A percentile compares a stretch with the other conserved stretches of the same genome.
These are phyloP conservation scores for Galemys pyrenaicus DNA, from an alignment of 2,113 vertebrate species.

Conservation along the genomic window DNA sequence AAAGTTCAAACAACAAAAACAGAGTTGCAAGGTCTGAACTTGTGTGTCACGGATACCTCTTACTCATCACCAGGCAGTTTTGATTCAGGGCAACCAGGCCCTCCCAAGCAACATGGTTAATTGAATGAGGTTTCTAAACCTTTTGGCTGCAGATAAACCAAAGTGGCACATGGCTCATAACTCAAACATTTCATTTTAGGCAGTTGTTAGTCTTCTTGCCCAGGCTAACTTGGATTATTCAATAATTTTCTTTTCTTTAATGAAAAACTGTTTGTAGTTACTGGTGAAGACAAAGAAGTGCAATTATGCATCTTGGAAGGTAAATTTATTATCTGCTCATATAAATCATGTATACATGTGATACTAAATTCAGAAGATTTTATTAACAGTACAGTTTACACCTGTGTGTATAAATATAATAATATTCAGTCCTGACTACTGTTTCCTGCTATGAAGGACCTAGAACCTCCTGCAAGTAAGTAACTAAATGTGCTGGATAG, in stretches of 20 bases:
- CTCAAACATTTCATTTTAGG: conserved; percentile 71
- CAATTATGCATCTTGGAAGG: conserved; percentile 48
- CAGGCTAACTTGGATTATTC: conserved; percentile 68
- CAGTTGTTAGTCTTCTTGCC: conserved; percentile 67
- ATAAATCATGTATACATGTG: conserved; percentile 52
- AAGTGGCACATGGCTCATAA: conserved; percentile 70
- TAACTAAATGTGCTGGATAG: conserved; percentile 23
- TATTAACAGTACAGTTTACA: conserved; percentile 10
- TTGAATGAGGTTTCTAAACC: conserved; percentile 60
- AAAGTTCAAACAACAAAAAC: conserved; percentile 80
- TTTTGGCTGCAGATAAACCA: conserved; percentile 74
- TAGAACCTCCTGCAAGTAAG: background rate
- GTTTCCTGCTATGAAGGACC: background rate
- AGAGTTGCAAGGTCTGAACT: conserved; percentile 75
- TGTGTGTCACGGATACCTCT: conserved; percentile 72
- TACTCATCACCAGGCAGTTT: conserved; percentile 72
- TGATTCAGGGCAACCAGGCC: conserved; percentile 36
- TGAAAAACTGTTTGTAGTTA: conserved; percentile 65
- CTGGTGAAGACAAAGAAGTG: conserved; percentile 39
- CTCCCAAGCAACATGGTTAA: conserved; percentile 67
- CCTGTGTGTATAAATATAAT: background rate
- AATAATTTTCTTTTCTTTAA: conserved; percentile 66
- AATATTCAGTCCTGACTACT: background rate
- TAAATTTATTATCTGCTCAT: conserved; percentile 48
- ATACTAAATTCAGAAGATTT: conserved; percentile 51